These are phyloP conservation scores for Anniella stebbinsi DNA, from an alignment of 2,797 vertebrate species.

Conservation along the genomic window DNA sequence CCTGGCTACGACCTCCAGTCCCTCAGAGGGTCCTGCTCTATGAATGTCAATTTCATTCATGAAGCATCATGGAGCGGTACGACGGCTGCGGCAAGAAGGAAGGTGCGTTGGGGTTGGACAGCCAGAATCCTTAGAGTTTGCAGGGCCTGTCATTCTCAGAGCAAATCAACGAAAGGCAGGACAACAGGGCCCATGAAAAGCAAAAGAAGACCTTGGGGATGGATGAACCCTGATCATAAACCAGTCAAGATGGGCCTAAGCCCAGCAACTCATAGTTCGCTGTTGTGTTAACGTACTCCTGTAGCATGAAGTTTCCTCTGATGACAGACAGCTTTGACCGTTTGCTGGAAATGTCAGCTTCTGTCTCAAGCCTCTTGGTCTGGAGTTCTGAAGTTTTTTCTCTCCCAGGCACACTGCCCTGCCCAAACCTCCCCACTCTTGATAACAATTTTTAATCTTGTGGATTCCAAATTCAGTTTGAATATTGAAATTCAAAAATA, in stretches of 20 bases:
- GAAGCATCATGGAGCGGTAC: accelerated
- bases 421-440: neutral
- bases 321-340: neutral
- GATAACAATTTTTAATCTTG: no score
- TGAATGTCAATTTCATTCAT: conserved; percentile 39
- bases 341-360: neutral
- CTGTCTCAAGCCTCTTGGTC: neutral
- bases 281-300: conserved; percentile 9
- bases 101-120: accelerated
- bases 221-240: conserved; percentile 54
- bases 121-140: neutral
- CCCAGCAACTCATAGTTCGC: conserved; percentile 36
- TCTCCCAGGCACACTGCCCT: neutral
- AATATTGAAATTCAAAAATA: neutral
- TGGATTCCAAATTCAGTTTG: neutral
- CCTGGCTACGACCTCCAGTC: accelerated
- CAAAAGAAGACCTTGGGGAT: conserved; percentile 40
- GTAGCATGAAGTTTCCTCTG: accelerated
- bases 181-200: conserved; percentile 8
- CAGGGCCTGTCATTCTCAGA: neutral
- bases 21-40: accelerated
- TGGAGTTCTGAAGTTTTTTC: neutral
- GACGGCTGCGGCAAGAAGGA: neutral
- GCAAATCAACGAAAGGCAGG: conserved; percentile 7
- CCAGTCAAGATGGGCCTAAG: conserved; percentile 44